Conservation (phyloP, 2,888 invertebrate species). For the Timema cristinae region DNA sequence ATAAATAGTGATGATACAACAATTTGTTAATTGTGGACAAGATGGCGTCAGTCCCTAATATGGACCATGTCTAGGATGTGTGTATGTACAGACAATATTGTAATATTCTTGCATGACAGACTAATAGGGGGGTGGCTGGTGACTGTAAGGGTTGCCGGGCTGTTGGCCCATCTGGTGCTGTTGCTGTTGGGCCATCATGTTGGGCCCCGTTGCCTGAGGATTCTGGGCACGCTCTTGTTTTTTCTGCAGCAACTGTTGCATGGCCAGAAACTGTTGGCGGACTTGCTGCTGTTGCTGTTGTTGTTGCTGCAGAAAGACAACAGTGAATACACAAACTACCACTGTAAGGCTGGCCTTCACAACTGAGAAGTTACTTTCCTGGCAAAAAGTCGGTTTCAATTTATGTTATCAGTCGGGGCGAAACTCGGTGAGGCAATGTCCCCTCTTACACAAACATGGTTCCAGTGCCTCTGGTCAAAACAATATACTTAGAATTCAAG, state of each 20-base stretch:
- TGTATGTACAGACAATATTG: too few species aligned
- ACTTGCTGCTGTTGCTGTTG: conserved; percentile 20
- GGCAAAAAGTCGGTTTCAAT: background rate
- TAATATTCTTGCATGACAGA: background rate
- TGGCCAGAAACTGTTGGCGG: conserved; percentile 11
- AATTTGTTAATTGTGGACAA: too few species aligned
- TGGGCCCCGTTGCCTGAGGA: background rate
- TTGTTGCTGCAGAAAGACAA: conserved; percentile 4
- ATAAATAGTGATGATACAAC: too few species aligned
- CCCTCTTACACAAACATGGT: too few species aligned
- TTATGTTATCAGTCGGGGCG: background rate
- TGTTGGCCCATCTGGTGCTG: background rate
- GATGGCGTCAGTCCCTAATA: too few species aligned
- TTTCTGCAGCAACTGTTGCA: conserved; percentile 6
- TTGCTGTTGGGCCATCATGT: conserved; percentile 11
- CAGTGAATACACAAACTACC: too few species aligned
- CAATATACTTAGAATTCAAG: too few species aligned
- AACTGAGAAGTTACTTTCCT: background rate
- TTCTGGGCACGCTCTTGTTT: background rate
- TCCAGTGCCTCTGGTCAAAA: too few species aligned
- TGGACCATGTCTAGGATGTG: too few species aligned
- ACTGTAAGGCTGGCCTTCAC: background rate
- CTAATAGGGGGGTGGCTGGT: conserved; percentile 36
- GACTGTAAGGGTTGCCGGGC: conserved; percentile 20
- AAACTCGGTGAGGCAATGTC: background rate